Percentiles rank a stretch among this genome's conserved stretches.
Conservation (phyloP, 35 echinoderm and acorn worm genomes). For the Chiridota heheva region DNA sequence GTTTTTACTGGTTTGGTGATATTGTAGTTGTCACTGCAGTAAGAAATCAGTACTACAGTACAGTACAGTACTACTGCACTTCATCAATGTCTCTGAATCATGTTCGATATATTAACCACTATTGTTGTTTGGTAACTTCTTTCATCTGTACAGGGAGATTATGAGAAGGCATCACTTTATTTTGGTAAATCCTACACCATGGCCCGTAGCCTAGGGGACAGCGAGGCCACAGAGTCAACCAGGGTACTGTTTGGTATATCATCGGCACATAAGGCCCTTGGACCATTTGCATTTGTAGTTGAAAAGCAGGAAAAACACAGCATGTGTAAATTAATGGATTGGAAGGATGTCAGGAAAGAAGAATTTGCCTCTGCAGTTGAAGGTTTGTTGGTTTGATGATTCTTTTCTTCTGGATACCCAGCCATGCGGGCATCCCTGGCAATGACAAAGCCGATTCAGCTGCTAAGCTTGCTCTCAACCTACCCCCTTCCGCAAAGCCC, state of each 20-base stretch:
- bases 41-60: not conserved
- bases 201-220: slow-evolving; percentile 76
- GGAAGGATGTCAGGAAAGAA: slow-evolving; percentile 94
- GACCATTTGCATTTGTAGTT: slow-evolving; percentile 58
- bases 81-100: not conserved
- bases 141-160: slow-evolving; percentile 61
- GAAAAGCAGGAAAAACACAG: slow-evolving; percentile 52
- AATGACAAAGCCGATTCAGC: no score
- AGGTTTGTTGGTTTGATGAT: no score
- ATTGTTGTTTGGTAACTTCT: not conserved
- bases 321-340: slow-evolving; percentile 65
- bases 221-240: slow-evolving; percentile 40
- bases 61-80: not conserved
- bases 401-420: not conserved
- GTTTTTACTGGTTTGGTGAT: no score
- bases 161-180: slow-evolving; percentile 81
- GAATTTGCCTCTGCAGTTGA: slow-evolving; percentile 41
- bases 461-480: no score
- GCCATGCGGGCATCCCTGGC: no score
- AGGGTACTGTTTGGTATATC: slow-evolving; percentile 92
- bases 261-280: slow-evolving; percentile 67
- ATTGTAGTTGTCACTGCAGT: not conserved
- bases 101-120: not conserved
- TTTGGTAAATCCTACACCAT: slow-evolving; percentile 96
- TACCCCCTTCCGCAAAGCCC: no score